These are phyloP conservation scores for Hydrotaea cyrtoneurina DNA, from an alignment of 2,888 invertebrate species.

Conservation along the genomic window DNA sequence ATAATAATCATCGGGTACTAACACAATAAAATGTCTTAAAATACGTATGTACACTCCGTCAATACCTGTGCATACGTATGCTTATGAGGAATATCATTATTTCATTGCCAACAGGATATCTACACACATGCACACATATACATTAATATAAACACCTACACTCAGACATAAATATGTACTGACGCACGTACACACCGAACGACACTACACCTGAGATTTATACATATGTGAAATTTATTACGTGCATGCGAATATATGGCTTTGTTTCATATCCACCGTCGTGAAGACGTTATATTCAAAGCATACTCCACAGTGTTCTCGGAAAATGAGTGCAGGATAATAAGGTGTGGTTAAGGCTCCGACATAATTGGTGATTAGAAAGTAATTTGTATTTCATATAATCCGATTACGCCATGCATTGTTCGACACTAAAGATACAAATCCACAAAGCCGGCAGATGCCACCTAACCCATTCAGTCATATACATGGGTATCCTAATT, in stretches of 20 bases:
- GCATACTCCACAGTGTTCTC: neutral
- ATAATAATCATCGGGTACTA: conserved; percentile 6
- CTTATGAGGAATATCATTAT: conserved; percentile 15
- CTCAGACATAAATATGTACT: neutral
- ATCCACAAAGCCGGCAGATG: neutral
- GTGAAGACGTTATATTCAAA: neutral
- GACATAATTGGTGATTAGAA: conserved; percentile 9
- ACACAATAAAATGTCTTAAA: conserved; percentile 11
- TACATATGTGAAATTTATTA: conserved; percentile 20
- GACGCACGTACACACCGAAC: neutral
- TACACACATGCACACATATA: neutral
- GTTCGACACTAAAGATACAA: neutral
- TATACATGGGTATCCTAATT: neutral
- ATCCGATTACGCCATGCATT: conserved; percentile 3
- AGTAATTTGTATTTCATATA: neutral
- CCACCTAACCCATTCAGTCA: neutral
- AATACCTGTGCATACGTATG: neutral
- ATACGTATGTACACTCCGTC: neutral
- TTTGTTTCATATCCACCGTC: neutral
- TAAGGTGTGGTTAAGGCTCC: conserved; percentile 22
- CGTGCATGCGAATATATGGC: neutral
- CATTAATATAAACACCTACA: neutral
- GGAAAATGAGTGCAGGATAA: neutral
- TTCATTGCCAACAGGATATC: conserved; percentile 13
- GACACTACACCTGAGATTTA: conserved; percentile 57